Evolutionary conservation across 2,113 vertebrate genomes (phyloP).

Genomic region (Gnathonemus longibarbis): DNA sequence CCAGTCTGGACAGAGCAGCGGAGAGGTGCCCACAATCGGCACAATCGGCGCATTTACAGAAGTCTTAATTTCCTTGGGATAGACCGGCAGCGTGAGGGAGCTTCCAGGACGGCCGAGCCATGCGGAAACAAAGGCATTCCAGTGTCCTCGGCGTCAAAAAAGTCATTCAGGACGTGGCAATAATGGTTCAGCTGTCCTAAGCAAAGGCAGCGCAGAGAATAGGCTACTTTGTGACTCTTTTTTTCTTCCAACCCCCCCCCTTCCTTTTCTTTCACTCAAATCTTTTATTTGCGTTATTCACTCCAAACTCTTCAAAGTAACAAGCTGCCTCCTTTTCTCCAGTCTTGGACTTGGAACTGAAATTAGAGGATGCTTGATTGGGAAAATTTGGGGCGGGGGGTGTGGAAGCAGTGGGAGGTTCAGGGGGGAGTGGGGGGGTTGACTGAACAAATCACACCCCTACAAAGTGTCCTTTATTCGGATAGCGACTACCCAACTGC

Average conservation of each 20-base stretch:
- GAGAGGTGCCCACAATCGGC: constrained; percentile 51
- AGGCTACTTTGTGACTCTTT: constrained; percentile 84
- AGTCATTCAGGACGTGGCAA: constrained; percentile 82
- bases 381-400: constrained; percentile 55
- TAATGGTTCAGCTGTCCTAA: constrained; percentile 96
- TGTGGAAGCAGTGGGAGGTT: constrained; percentile 49
- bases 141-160: constrained; percentile 75
- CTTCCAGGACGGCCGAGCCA: constrained; percentile 80
- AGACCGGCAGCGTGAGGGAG: constrained; percentile 74
- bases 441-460: too few relatives aligned
- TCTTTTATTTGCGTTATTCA: constrained; percentile 98
- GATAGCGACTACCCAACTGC: too few relatives aligned
- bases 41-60: constrained; percentile 80
- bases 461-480: too few relatives aligned
- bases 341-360: constrained; percentile 86
- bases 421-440: too few relatives aligned
- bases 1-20: constrained; percentile 48
- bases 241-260: neutral
- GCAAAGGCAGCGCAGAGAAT: constrained; percentile 91
- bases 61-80: constrained; percentile 76
- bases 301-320: constrained; percentile 89
- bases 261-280: constrained; percentile 66
- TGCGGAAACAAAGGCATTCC: constrained; percentile 85
- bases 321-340: constrained; percentile 82
- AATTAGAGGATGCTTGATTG: constrained; percentile 82